Evolutionary conservation across 2,113 vertebrate genomes (phyloP), one percentile per base, ranked within the genome.

Genomic region (Carassius gibelio): DNA sequence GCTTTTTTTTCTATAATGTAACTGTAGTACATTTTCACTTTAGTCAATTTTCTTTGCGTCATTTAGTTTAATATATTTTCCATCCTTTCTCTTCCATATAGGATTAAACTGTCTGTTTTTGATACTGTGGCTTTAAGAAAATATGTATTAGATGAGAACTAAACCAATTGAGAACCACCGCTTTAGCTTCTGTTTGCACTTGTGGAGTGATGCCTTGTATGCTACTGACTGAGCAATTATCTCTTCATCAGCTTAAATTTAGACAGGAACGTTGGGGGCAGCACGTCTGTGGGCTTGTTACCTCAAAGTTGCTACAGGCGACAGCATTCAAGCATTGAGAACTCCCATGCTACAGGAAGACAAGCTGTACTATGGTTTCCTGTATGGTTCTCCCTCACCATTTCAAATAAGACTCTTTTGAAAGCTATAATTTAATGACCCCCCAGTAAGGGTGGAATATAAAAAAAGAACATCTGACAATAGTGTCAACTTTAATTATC

Each of bases 231-330:
- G 84, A 74, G 55, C 75, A 90, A 88, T 88, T 90, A 88, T 50
- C 82, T 38, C 75, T 72, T 88, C 75, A 87, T 88, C 80, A 87
- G 62, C 80, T 85, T 62, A 55, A 77, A 84, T 86, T 82, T 78
- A 34, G 83, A 68, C 69, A 74, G 48, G 83, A 83, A 80, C 50
- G 38, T 57, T 82, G 62, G 17, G 15, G 55, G 75, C 52, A 83
- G 45, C 79, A 52, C 17, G 55, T 75, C 72, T 21, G 48, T 78
- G 69, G 52, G 76, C 75, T 85, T 61, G 74, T 64, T 76, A 76
- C 30, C 61, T 36, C 26, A 45, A 64, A 71, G 75, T 64, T n/a
- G 88, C 81, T 77, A 87, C 50, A 81, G 80, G 83, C 69, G 71
- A 85, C 71, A 87, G 83, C 34, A 50, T n/a, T 75, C 30, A 81